Evolutionary conservation across 2,797 vertebrate genomes (phyloP).

Genomic region (Sphaeramia orbicularis): DNA sequence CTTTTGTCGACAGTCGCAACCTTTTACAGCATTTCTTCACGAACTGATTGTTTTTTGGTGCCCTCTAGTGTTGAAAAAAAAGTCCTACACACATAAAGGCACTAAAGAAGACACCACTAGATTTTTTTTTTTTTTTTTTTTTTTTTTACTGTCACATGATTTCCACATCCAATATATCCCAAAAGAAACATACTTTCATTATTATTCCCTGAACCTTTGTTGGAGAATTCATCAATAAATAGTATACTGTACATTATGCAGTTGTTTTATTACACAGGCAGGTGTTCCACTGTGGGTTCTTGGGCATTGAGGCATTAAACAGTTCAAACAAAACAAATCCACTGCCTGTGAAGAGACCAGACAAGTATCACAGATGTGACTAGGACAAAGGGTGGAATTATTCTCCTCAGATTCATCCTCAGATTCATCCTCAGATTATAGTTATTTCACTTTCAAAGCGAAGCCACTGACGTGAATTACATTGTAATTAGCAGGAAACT

Average conservation of each 20-base stretch:
- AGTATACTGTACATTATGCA: too few relatives aligned
- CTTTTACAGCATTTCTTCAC: background rate
- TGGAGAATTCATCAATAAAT: too few relatives aligned
- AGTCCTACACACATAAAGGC: background rate
- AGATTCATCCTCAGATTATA: slow-evolving; percentile 41
- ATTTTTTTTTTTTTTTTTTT: too few relatives aligned
- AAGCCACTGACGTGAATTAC: slow-evolving; percentile 4
- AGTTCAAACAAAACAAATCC: slow-evolving; percentile 81
- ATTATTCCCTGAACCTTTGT: background rate
- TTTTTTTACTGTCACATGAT: slow-evolving; percentile 34
- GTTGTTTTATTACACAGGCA: too few relatives aligned
- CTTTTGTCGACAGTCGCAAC: background rate
- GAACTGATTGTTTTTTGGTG: slow-evolving; percentile 14
- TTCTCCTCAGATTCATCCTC: slow-evolving; percentile 19
- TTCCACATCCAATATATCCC: slow-evolving; percentile 81
- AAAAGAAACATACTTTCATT: slow-evolving; percentile 73
- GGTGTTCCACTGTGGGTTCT: slow-evolving; percentile 82
- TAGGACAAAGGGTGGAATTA: background rate
- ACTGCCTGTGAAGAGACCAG: slow-evolving; percentile 79
- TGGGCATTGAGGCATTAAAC: slow-evolving; percentile 80
- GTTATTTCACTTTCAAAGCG: slow-evolving; percentile 26
- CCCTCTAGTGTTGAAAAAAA: slow-evolving; percentile 47
- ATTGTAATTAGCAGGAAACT: slow-evolving; percentile 17
- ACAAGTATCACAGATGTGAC: slow-evolving; percentile 10
- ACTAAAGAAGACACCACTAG: too few relatives aligned